Conservation (phyloP, 2,113 vertebrate genomes). For the Chamaetylas fuelleborni region DNA sequence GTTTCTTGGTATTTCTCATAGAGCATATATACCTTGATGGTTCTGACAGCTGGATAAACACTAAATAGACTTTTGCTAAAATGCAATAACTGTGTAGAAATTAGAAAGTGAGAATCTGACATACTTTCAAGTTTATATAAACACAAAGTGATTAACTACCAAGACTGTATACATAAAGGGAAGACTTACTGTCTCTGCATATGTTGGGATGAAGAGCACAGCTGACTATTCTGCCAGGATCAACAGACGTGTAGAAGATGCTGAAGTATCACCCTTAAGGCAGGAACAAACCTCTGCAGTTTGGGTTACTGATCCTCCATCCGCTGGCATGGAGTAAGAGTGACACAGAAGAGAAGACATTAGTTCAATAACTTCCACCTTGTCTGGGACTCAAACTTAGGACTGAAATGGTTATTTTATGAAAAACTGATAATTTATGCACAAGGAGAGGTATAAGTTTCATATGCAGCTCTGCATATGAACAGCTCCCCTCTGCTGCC, state of each 20-base stretch:
- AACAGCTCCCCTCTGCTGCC: background rate
- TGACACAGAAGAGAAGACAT: background rate
- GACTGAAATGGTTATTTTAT: background rate
- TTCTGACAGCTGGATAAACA: constrained; percentile 6
- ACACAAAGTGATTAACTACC: background rate
- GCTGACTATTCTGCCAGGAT: background rate
- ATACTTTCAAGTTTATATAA: constrained; percentile 16
- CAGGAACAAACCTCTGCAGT: background rate
- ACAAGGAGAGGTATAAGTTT: background rate
- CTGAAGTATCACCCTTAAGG: background rate
- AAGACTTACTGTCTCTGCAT: background rate
- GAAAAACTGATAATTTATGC: background rate
- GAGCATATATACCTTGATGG: background rate
- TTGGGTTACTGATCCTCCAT: background rate
- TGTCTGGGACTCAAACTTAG: background rate
- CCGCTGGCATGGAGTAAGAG: background rate
- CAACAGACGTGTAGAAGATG: background rate
- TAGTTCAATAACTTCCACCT: background rate
- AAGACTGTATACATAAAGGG: background rate
- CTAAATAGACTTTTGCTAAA: background rate
- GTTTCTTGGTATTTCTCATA: background rate
- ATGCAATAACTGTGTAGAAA: background rate
- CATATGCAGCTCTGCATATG: background rate
- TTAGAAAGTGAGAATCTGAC: background rate
- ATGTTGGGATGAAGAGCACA: background rate